Base-by-base conservation (phyloP, 2,113 vertebrate species). In the Nanorana parkeri region DNA sequence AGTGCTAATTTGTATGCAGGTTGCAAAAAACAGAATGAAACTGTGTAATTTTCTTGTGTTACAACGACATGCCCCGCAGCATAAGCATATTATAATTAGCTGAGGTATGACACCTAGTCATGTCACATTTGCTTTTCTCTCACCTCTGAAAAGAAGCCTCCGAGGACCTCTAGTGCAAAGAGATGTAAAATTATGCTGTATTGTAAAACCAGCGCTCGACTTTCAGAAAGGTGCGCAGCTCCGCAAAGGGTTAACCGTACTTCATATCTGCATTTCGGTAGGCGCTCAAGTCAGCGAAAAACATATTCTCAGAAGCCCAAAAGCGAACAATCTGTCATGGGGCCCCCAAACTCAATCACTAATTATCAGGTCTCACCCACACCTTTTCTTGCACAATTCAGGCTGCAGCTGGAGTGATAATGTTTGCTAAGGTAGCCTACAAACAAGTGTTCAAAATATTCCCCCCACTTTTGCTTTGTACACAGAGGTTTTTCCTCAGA, bases 391-490 rank as follows among this genome's bases (percentile, higher is more conserved):
- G 55, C 65, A 56, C 74, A 83, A 74, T 82, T 69, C 68, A 84
- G 68, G 65, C 52, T 58, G 86, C 84, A 81, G 82, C 82, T 86
- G 86, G 77, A 63, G 80, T 85, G 86, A 83, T 68, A 85, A 81
- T 83, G 63, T 68, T 76, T 83, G 80, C 71, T 83, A 72, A 83
- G 72, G 80, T 83, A 92, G 80, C 26, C 80, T 89, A 88, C 90
- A 91, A 90, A 92, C 89, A 90, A 91, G 88, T 88, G 86, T 88
- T 89, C 90, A 87, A 89, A 89, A 77, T 88, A 75, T 80, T 80
- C 89, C 92, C 89, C 91, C 93, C 92, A 90, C 93, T 92, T 92
- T 93, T 92, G 84, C 79, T 89, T 56, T n/a, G 84, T 71, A 41
- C 75, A 41, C 76, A 81, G 72, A 69, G 47, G 52, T 67, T 56